Base-by-base conservation (phyloP, 1,140 invertebrate species). In the Thrips palmi region DNA sequence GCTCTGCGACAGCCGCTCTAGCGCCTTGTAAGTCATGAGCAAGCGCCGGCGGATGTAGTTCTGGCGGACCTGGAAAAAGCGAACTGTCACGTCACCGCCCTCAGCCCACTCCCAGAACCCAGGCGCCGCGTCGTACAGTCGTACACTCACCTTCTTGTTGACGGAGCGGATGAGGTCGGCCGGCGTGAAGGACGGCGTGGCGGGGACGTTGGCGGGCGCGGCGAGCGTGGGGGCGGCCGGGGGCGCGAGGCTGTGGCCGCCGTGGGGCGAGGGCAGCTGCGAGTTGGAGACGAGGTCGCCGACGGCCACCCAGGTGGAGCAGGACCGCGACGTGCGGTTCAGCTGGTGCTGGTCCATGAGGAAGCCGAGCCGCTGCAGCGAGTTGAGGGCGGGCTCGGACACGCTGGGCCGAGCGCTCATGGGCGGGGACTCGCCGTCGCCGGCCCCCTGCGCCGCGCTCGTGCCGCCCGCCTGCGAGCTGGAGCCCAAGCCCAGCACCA, bases 241-340 rank as follows among this genome's bases (percentile, higher is more conserved):
- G 57, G 59, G 60, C 51, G 43, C 53, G 42, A 46, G 57, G 7
- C 7, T 7, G 25, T 55, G 51, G 46, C 74, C 66, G 15, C 71
- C 70, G 44, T 79, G 74, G 0, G 75, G 75, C 24, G 75, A 78
- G 2, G 76, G 77, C 37, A 79, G 52, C 49, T 79, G 76, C 0
- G 74, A 77, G 1, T 69, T 73, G 12, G 71, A 72, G 2, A 68
- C 65, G 2, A 75, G 58, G 45, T 79, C 76, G 1, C 76, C 76
- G 0, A 81, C 77, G 2, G 80, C 81, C 0, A 85, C 82, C 80
- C 82, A 86, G 0, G 80, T 86, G 36, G 79, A 83, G 53, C 80
- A 85, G 1, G 80, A 84, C 1, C 82, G 65, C 0, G 80, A 84
- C 0, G 76, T 70, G 18, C 74, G 68, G 40, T 77, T 73, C 19